Conservation (phyloP, 2,888 invertebrate genomes). For the Plagodis dolabraria region DNA sequence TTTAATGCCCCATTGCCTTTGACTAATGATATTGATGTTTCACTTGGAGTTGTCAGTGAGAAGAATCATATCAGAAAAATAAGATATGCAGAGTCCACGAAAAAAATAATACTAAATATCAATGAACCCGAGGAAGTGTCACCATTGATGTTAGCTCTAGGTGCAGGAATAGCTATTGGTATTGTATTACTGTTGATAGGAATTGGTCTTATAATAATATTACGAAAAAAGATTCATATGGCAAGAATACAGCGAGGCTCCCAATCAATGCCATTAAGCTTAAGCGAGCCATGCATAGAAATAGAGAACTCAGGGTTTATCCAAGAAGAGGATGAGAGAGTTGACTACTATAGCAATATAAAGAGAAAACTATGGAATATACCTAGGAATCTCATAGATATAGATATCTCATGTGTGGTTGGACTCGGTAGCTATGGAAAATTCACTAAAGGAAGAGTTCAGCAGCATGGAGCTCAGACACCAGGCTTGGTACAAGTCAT, state of each 20-base stretch:
- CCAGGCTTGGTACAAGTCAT: constrained; percentile 87
- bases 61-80: constrained; percentile 87
- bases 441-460: constrained; percentile 89
- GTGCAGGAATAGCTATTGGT: constrained; percentile 88
- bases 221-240: constrained; percentile 77
- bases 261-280: constrained; percentile 87
- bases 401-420: constrained; percentile 88
- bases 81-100: constrained; percentile 86
- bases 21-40: constrained; percentile 87
- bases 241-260: constrained; percentile 77
- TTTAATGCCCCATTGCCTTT: constrained; percentile 90
- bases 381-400: constrained; percentile 88
- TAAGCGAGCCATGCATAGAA: constrained; percentile 92
- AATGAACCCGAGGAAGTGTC: constrained; percentile 78
- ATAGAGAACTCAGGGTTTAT: constrained; percentile 92
- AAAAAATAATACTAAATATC: constrained; percentile 81
- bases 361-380: constrained; percentile 90
- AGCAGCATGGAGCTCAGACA: constrained; percentile 84
- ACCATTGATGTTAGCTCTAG: constrained; percentile 77
- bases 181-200: constrained; percentile 88
- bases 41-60: constrained; percentile 89
- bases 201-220: constrained; percentile 86
- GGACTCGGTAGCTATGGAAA: constrained; percentile 92
- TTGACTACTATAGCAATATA: constrained; percentile 89
- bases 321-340: constrained; percentile 88